These are phyloP conservation scores for Drosophila pandora DNA, from an alignment of 1,140 invertebrate genomes.

Conservation along the genomic window DNA sequence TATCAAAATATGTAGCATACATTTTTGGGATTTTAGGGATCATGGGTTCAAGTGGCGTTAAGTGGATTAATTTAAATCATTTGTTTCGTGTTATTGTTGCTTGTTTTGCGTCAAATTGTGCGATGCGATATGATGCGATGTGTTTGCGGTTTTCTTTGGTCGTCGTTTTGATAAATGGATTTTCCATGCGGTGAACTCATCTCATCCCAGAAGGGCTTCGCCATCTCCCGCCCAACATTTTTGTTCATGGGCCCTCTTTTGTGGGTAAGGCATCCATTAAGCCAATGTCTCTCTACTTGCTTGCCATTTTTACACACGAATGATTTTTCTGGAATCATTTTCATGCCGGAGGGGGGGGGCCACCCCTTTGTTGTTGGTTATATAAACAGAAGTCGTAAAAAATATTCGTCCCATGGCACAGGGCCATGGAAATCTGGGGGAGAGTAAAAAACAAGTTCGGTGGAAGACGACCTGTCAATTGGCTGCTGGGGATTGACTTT, in stretches of 20 bases:
- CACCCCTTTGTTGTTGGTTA: slow-evolving; percentile 19
- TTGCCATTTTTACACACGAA: slow-evolving; percentile 60
- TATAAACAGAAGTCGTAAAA: slow-evolving; percentile 29
- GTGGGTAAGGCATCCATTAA: slow-evolving; percentile 40
- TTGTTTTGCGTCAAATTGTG: slow-evolving; percentile 43
- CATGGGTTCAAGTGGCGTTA: slow-evolving; percentile 63
- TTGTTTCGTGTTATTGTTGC: slow-evolving; percentile 60
- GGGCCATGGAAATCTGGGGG: neutral
- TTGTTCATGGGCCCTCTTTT: slow-evolving; percentile 34
- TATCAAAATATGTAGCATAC: slow-evolving; percentile 19
- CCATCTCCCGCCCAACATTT: slow-evolving; percentile 2
- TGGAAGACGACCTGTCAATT: slow-evolving; percentile 53
- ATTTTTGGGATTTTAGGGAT: slow-evolving; percentile 35
- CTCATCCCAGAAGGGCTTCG: neutral
- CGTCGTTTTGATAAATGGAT: slow-evolving; percentile 68
- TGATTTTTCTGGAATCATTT: slow-evolving; percentile 58
- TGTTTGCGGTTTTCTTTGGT: slow-evolving; percentile 44
- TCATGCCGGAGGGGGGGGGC: slow-evolving; percentile 5
- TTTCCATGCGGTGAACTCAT: slow-evolving; percentile 59
- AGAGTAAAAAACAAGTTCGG: slow-evolving; percentile 2
- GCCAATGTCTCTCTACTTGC: slow-evolving; percentile 40
- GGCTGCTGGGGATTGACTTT: slow-evolving; percentile 59
- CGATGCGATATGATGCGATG: slow-evolving; percentile 19
- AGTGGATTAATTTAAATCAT: slow-evolving; percentile 76
- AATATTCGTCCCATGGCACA: slow-evolving; percentile 4